Base-by-base conservation (phyloP, 2,888 invertebrate genomes). In the Dasysyrphus tricinctus region DNA sequence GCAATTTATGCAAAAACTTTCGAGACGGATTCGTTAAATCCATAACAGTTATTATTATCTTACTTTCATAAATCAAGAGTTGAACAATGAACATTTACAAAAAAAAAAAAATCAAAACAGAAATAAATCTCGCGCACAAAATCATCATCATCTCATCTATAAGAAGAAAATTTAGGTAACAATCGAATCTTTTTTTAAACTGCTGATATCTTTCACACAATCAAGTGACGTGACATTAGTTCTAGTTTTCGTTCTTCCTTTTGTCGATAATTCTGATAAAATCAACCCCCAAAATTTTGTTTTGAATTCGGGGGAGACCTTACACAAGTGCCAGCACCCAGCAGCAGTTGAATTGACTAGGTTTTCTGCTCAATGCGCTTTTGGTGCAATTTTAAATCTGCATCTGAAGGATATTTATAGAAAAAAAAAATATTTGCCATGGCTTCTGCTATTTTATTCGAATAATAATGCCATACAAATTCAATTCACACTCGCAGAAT, bases 371-470 rank as follows among this genome's bases (percentile, higher is more conserved):
- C 63, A 34, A 32, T 54, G 63, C 74, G 42, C 63, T 75, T 69
- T 69, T 65, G 54, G 42, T 63, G 54, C 29, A 39, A 42, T 34
- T 63, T 51, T 19, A 74, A 75, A 75, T 63, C 74, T 75, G 74
- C 74, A 75, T 75, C 42, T 63, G 74, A 75, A 63, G 54, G 63
- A 14, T 75, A 75, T 75, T 75, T 65, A 54, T 75, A 54, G 61
- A 54, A 51, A 51, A 24, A n/a, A 24, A 34, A 67, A 49, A 74
- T 42, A 39, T 49, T 24, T 19, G 24, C 37, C 57, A 49, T 59
- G 34, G 47, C 19, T 51, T 57, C n/a, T 42, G 14, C 70, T 61
- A 69, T 65, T 78, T 56, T 47, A 78, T 67, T 69, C 47, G 42
- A 32, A 70, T 59, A 65, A 79, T 65, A 72, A 84, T 72, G 37